Base-by-base conservation (phyloP, 2,888 invertebrate species). In the Meghimatium bilineatum region DNA sequence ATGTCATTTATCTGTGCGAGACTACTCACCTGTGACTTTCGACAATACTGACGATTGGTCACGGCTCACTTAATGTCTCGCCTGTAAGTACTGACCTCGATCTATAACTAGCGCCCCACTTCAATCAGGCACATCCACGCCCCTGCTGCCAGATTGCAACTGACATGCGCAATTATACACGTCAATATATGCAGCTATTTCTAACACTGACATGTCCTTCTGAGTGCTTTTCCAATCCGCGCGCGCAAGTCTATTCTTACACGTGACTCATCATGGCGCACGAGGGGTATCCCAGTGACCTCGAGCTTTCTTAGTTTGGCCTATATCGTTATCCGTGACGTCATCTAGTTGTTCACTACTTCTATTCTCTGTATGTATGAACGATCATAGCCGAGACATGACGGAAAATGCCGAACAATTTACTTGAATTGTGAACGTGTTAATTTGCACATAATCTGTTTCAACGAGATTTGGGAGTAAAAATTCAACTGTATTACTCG, bases 391-490 rank as follows among this genome's bases (percentile, higher is more conserved):
- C 63, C 77, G 63, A 77, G 38, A n/a, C 12, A 34, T 77, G 63
- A 63, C 77, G 77, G 77, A 77, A 38, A n/a, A 12, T 3, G 12
- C 23, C 77, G 63, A 63, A 77, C 20, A 34, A 12, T 66, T 78
- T 69, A 49, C 52, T 34, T 52, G 49, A 49, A 10, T 26, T 79
- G 79, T 56, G 79, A 79, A 79, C 79, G 79, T 79, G 79, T 67
- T 69, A 69, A 32, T 44, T 49, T 69, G 67, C 79, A 79, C 79
- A 79, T 79, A 79, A 34, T 34, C 23, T 44, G 52, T 20, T 32
- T 49, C 44, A 49, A n/a, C 6, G 44, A 5, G 5, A 67, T 29
- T 49, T 79, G 32, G 29, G 63, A 78, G 67, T 78, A 44, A 44
- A 79, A 67, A 49, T 79, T 5, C 67, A 69, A 79, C 69, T 79